Base-by-base conservation (phyloP, 2,797 vertebrate genomes). In the Botia almorhae region DNA sequence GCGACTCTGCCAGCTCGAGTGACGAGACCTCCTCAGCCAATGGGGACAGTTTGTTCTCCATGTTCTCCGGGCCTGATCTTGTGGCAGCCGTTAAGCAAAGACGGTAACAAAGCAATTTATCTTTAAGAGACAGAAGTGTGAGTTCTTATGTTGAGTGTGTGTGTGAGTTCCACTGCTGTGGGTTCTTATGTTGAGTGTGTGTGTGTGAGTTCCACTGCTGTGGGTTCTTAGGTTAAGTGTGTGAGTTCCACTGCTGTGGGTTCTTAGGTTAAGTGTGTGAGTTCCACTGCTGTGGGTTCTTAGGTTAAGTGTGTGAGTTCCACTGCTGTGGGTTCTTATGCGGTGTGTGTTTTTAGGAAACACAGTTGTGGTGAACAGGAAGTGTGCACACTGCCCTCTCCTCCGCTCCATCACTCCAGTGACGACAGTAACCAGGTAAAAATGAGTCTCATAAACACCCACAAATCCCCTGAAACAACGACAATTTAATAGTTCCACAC, bases 51-150 rank as follows among this genome's bases (percentile, higher is more conserved):
- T 91, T 99, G 84, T 99, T 99, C 92, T 99, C 97, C 90, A 99
- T 99, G 98, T 99, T 99, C 94, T 99, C 98, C 87, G 98, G 98
- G 82, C 98, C 98, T 65, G 98, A 99, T 89, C 96, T 99, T 0
- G 96, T 99, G 84, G 98, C 97, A 77, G 98, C 98, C 19, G 98
- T 99, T 70, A 99, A 99, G 88, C 98, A 98, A 86, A 96, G 97
- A 89, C 96, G 98, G 98, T 96, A 89, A 87, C 89, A 69, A 33
- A 13, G 26, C 16, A 8, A 13, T 3, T 56, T 53, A 55, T 53
- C 12, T 72, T 50, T 53, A 19, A 71, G 56, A 19, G 46, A 33
- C 36, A 39, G 11, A 14, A 7, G 36, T 43, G 39, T 43, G 39
- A 7, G 39, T 8, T 43, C 39, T 43, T 43, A 43, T 43, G 39